These are phyloP conservation scores for Elanoides forficatus DNA, from an alignment of 2,113 vertebrate species.

Conservation along the genomic window DNA sequence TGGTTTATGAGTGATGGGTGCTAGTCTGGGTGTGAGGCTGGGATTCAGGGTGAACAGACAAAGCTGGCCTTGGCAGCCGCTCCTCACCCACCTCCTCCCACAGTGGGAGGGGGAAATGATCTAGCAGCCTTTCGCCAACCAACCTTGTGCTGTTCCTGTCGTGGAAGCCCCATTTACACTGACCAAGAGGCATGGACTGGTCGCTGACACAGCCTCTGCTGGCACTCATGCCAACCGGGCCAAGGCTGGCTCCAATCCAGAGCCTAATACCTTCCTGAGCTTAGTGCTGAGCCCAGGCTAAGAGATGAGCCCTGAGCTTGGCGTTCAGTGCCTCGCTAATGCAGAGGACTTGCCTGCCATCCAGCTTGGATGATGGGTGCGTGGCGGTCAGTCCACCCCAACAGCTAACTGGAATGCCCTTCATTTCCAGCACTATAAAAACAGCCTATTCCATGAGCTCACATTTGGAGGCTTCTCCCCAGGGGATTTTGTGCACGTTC, in stretches of 20 bases:
- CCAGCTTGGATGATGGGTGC: background rate
- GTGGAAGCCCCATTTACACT: background rate
- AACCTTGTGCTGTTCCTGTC: background rate
- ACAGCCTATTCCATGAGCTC: background rate
- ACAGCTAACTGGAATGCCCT: background rate
- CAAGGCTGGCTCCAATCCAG: background rate
- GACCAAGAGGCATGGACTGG: background rate
- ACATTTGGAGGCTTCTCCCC: background rate
- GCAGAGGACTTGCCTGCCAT: background rate
- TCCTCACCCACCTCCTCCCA: background rate
- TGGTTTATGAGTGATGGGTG: rapidly evolving
- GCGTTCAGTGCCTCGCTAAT: background rate
- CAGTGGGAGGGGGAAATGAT: rapidly evolving
- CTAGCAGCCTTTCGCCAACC: background rate
- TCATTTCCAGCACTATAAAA: background rate
- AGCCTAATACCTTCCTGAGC: background rate
- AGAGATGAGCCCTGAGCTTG: background rate
- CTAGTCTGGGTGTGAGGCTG: background rate
- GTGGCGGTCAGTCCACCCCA: background rate
- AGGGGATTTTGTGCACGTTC: background rate
- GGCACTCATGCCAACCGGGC: background rate
- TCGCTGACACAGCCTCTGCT: background rate
- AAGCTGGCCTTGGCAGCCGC: background rate
- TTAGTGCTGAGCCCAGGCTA: background rate
- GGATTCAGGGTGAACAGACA: background rate